Evolutionary conservation across 2,113 vertebrate genomes (phyloP), one percentile per base, ranked within the genome.

Genomic region (Origma solitaria): DNA sequence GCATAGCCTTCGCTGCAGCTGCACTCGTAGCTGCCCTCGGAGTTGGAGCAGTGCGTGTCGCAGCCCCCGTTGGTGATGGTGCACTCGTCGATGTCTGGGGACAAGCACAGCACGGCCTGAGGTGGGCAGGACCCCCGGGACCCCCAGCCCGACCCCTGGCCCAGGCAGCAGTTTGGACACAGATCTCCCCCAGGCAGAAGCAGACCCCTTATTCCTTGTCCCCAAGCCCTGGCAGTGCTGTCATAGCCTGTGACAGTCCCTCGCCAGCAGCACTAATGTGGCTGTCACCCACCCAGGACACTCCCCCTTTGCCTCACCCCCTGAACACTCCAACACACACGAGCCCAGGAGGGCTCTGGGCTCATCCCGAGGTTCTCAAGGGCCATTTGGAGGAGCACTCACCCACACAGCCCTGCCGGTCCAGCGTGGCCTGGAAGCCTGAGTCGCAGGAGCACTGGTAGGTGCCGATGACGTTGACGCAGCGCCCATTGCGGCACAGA

Each of bases 1-100:
- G 98, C 98, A 0, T 99, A 99, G 53, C 99, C 99, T 12, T 98
- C 98, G 1, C 98, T 98, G 30, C 99, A 99, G 98, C 98, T 98
- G 95, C 99, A 99, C 86, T 98, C 98, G 11, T 99, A 99, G 97
- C 99, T 99, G 69, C 99, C 99, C 94, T 99, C 98, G 0, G 98
- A 99, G 97, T 99, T 99, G 87, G 98, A 97, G 42, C 99, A 99
- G 95, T 98, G 98, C 0, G 98, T 98, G 50, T 98, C 99, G 38
- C 99, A 99, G 76, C 99, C 99, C 4, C 99, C 98, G 7, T 99
- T 99, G 98, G 98, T 98, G 45, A 99, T 98, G 45, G 56, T 95
- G 69, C 97, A 98, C 86, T 98, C 97, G 0, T 98, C 97, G 6
- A 98, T 98, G 83, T 98, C 94, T 93, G 92, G 11, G 79, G 64